A percentile compares a stretch with the other conserved stretches of the same genome.
phyloP scores from a whole-genome alignment of 2,113 vertebrate genomes.

The Trachemys scripta region DNA sequence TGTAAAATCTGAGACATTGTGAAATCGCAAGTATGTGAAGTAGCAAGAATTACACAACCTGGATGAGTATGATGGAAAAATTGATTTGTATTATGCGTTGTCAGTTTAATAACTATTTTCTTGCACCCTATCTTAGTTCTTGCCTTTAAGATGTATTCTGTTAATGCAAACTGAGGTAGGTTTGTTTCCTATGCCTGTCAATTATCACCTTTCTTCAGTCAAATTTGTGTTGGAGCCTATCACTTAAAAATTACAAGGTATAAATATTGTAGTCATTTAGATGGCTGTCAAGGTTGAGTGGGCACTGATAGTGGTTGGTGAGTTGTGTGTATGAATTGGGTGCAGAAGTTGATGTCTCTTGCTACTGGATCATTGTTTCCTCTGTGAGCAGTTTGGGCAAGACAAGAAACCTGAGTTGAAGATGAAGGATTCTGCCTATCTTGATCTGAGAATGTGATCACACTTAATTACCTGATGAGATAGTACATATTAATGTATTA shows the following conservation, averaged over 20 bases:
- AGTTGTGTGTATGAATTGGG: not conserved
- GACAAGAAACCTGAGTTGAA: constrained; percentile 42
- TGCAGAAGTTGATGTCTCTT: constrained; percentile 48
- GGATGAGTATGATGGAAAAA: constrained; percentile 60
- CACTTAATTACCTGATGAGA: constrained; percentile 38
- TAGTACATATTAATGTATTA: not conserved
- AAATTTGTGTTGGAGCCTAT: constrained; percentile 64
- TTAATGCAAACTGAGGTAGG: constrained; percentile 72
- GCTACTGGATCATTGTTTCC: constrained; percentile 5
- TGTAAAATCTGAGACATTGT: constrained; percentile 36
- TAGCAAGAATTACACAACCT: constrained; percentile 43
- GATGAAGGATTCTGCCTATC: constrained; percentile 53
- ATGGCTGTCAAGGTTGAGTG: constrained; percentile 64
- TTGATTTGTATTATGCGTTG: constrained; percentile 55
- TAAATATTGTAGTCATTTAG: constrained; percentile 59
- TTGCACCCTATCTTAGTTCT: constrained; percentile 50
- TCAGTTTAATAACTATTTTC: constrained; percentile 76
- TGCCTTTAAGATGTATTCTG: constrained; percentile 53
- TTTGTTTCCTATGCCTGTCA: constrained; percentile 75
- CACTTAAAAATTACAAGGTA: constrained; percentile 75
- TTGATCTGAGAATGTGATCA: constrained; percentile 54
- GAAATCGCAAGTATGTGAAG: not conserved
- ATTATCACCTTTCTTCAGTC: constrained; percentile 67
- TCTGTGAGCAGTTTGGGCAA: constrained; percentile 26
- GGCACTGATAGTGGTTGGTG: constrained; percentile 53